Percentiles rank a stretch among this genome's conserved stretches.
phyloP scores from a whole-genome alignment of 2,113 vertebrate species.

The Charadrius vociferus region DNA sequence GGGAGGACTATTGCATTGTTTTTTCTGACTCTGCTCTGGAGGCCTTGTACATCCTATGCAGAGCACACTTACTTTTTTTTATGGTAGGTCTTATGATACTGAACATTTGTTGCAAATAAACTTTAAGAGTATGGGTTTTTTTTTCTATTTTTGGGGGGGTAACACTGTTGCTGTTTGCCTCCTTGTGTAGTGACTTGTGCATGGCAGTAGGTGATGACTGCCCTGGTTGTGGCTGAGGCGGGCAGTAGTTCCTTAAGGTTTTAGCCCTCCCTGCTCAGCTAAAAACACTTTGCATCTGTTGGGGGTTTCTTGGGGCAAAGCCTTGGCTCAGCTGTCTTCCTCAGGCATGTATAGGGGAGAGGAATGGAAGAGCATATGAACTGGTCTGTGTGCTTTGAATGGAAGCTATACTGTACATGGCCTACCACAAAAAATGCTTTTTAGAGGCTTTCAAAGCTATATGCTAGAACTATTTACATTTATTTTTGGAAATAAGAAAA shows the following conservation, averaged over 20 bases:
- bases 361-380: not conserved
- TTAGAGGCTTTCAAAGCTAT: not conserved
- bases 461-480: not conserved
- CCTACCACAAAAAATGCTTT: not conserved
- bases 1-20: not conserved
- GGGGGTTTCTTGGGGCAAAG: not conserved
- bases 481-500: not conserved
- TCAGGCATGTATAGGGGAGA: not conserved
- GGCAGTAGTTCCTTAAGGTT: not conserved
- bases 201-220: not conserved
- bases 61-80: not conserved
- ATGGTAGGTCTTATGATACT: not conserved
- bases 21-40: not conserved
- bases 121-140: rapidly evolving
- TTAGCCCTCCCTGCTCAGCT: not conserved
- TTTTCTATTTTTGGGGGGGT: rapidly evolving
- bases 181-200: not conserved
- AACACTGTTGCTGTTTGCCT: not conserved
- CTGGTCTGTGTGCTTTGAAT: not conserved
- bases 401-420: not conserved
- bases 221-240: not conserved
- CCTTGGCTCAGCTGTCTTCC: not conserved
- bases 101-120: not conserved
- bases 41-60: not conserved
- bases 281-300: not conserved